Conservation (phyloP, 2,888 invertebrate genomes). For the Aleiodes leptofemur region DNA sequence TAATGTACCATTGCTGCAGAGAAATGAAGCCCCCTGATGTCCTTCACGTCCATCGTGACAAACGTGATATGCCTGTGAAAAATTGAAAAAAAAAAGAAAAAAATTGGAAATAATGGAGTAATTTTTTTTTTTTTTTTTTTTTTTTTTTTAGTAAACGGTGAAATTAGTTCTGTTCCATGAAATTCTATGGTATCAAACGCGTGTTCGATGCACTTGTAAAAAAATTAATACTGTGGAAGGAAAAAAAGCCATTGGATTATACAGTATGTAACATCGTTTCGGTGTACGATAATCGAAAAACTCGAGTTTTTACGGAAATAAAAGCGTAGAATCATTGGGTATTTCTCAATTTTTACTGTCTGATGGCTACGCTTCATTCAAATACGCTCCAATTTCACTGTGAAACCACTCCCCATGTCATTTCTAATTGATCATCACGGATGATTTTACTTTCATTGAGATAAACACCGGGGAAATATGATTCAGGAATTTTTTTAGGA, state of each 20-base stretch:
- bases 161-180: neutral
- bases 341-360: constrained; percentile 12
- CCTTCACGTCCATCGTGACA: constrained; percentile 92
- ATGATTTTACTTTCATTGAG: neutral
- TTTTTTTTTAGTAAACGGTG: neutral
- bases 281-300: constrained; percentile 14
- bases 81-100: constrained; percentile 52
- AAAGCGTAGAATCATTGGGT: neutral
- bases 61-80: constrained; percentile 91
- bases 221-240: neutral
- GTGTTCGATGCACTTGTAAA: neutral
- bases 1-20: constrained; percentile 91
- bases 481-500: neutral
- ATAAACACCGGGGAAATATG: neutral
- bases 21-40: constrained; percentile 87
- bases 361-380: constrained; percentile 11
- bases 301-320: neutral
- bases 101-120: neutral
- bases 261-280: constrained; percentile 16
- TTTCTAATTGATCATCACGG: constrained; percentile 3
- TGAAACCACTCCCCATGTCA: neutral
- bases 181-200: neutral
- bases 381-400: constrained; percentile 6
- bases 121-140: neutral
- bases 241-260: constrained; percentile 7